Conservation (phyloP, 2,113 vertebrate species). For the Synchiropus splendidus region DNA sequence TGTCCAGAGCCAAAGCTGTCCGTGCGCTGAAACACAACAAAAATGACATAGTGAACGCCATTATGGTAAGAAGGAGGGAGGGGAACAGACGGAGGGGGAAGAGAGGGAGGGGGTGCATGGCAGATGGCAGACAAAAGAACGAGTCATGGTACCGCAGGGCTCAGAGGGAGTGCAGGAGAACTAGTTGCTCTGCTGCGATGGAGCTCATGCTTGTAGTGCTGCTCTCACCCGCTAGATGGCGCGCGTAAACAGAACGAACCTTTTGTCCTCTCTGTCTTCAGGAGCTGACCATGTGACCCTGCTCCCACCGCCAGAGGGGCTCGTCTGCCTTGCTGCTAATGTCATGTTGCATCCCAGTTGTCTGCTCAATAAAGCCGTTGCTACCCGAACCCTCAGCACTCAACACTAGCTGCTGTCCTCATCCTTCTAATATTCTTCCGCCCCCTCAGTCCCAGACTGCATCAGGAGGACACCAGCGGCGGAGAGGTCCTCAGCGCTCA, state of each 20-base stretch:
- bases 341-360: conserved; percentile 61
- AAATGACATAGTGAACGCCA: conserved; percentile 97
- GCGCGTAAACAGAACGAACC: conserved; percentile 1
- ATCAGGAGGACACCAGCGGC: no score
- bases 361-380: conserved; percentile 64
- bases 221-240: conserved; percentile 32
- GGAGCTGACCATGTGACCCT: conserved; percentile 73
- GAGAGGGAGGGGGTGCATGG: neutral
- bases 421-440: no score
- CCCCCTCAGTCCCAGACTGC: no score
- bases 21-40: conserved; percentile 90
- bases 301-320: no score
- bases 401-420: no score
- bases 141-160: no score
- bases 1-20: conserved; percentile 86
- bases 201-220: conserved; percentile 3
- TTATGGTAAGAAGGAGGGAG: conserved; percentile 81
- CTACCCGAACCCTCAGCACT: no score
- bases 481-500: no score
- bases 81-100: conserved; percentile 13
- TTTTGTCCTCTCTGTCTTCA: conserved; percentile 16
- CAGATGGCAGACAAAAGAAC: conserved; percentile 19
- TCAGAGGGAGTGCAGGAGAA: conserved; percentile 1
- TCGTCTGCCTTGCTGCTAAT: conserved; percentile 68
- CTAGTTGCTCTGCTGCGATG: conserved; percentile 16